phyloP scores from a whole-genome alignment of 2,797 vertebrate genomes.

The Lithobates sylvaticus region DNA sequence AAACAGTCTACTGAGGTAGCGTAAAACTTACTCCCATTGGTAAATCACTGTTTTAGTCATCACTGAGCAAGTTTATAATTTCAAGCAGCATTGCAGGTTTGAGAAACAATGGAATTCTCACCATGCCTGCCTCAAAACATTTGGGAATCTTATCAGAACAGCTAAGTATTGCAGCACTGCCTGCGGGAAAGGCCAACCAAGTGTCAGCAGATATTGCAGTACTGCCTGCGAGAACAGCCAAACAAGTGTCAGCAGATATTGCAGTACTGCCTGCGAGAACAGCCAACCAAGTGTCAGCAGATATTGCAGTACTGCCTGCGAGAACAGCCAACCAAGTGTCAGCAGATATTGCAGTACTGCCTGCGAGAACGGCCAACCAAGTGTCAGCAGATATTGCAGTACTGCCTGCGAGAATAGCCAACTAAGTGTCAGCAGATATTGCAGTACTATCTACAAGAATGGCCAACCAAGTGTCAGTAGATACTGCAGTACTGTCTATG shows the following conservation, averaged over 20 bases:
- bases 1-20: background rate
- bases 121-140: background rate
- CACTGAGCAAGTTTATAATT: background rate
- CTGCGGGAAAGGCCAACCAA: background rate
- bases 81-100: conserved; percentile 39
- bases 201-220: background rate
- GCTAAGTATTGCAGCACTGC: background rate
- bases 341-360: too few species aligned
- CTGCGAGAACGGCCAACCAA: too few species aligned
- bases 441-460: too few species aligned
- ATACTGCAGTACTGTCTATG: too few species aligned
- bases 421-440: too few species aligned
- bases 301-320: too few species aligned
- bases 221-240: background rate
- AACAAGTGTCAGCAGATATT: background rate
- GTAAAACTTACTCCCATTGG: background rate
- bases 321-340: too few species aligned
- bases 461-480: too few species aligned
- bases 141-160: background rate
- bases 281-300: too few species aligned
- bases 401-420: too few species aligned
- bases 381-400: too few species aligned
- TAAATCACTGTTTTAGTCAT: conserved; percentile 35
- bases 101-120: background rate
- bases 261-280: background rate